Percentiles rank a stretch among this genome's conserved stretches.
Evolutionary conservation across 2,888 invertebrate genomes (phyloP).

Genomic region (Chrysina gloriosa): DNA sequence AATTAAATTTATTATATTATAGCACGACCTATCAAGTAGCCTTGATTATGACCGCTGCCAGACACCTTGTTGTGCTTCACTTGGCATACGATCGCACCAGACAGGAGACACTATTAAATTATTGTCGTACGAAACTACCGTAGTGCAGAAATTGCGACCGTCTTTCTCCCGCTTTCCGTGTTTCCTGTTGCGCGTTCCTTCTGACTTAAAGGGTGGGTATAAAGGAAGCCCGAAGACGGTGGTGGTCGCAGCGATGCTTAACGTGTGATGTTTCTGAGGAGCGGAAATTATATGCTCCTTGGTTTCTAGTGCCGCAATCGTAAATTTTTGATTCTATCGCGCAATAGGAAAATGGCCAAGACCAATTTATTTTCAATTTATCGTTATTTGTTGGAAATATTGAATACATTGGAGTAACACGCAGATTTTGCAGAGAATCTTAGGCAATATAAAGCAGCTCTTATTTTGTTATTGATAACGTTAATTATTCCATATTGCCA

Average conservation of each 20-base stretch:
- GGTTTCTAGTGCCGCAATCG: background rate
- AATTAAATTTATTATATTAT: too few species aligned
- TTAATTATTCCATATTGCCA: too few species aligned
- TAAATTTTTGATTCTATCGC: background rate
- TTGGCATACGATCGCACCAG: conserved; percentile 23
- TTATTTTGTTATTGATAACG: too few species aligned
- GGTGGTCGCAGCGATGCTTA: background rate
- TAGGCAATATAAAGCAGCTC: too few species aligned
- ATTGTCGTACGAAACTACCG: conserved; percentile 4
- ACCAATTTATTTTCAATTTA: background rate
- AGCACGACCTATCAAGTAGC: background rate
- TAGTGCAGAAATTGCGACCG: background rate
- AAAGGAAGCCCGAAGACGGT: background rate
- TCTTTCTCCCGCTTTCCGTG: background rate
- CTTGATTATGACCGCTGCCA: background rate
- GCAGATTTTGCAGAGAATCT: too few species aligned
- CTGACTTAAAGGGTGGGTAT: background rate
- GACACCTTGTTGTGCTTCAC: conserved; percentile 14
- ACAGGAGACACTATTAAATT: conserved; percentile 37
- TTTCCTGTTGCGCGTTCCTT: background rate
- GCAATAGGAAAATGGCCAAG: background rate
- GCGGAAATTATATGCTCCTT: conserved; percentile 4
- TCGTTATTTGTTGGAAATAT: background rate
- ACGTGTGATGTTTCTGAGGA: background rate
- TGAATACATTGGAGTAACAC: too few species aligned